Conservation (phyloP, 2,888 invertebrate species). For the Sarcophaga variegata region DNA sequence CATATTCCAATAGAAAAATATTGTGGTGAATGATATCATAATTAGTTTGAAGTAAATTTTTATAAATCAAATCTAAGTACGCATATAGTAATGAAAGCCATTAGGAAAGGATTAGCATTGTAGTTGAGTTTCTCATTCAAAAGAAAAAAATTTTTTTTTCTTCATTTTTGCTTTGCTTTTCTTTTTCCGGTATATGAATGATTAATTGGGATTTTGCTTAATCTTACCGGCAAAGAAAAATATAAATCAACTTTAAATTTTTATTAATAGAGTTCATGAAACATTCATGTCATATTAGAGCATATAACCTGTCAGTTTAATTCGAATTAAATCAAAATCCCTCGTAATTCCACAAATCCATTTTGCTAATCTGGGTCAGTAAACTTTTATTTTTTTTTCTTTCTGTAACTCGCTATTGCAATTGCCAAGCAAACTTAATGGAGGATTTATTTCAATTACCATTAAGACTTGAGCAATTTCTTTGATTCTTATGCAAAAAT, state of each 20-base stretch:
- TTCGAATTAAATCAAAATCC: not conserved
- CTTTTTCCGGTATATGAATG: not conserved
- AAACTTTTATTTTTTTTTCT: slow-evolving; percentile 28
- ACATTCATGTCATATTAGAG: not conserved
- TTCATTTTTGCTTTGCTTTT: not conserved
- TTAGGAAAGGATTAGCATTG: too few species aligned
- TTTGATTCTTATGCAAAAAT: not conserved
- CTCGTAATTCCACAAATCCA: slow-evolving; percentile 45
- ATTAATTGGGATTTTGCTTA: too few species aligned
- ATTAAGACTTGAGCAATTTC: not conserved
- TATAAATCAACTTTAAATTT: not conserved
- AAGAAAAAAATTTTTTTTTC: too few species aligned
- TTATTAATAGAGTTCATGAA: not conserved
- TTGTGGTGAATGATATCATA: too few species aligned
- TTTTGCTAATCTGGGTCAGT: slow-evolving; percentile 49
- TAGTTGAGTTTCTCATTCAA: too few species aligned
- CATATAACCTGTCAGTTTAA: not conserved
- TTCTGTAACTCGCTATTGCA: not conserved
- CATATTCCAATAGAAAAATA: too few species aligned
- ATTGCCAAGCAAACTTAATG: not conserved
- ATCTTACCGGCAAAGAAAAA: too few species aligned
- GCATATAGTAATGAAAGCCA: too few species aligned
- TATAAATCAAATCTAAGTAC: too few species aligned
- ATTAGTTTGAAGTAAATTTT: too few species aligned
- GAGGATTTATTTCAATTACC: not conserved